These are phyloP conservation scores for Harmothoe impar DNA, from an alignment of 2,888 invertebrate genomes.

Conservation along the genomic window DNA sequence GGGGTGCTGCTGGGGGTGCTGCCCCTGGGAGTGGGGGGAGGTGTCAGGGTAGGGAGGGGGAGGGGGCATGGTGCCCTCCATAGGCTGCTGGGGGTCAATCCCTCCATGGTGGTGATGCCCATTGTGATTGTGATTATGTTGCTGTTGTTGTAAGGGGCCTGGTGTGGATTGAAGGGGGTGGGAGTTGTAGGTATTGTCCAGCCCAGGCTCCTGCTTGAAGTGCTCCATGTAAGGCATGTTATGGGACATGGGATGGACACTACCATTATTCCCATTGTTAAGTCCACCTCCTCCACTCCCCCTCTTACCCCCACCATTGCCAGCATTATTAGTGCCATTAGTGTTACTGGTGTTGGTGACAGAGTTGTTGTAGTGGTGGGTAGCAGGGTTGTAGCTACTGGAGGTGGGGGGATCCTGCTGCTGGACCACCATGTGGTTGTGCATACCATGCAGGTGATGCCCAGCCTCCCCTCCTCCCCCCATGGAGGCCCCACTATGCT, in stretches of 20 bases:
- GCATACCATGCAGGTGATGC: constrained; percentile 67
- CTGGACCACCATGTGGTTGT: constrained; percentile 78
- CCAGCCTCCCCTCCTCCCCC: constrained; percentile 74
- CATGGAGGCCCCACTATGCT: constrained; percentile 72
- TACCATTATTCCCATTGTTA: background rate
- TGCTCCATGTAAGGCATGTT: constrained; percentile 48
- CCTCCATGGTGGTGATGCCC: background rate
- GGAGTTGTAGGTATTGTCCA: background rate
- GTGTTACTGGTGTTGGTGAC: no score
- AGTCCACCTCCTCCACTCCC: background rate
- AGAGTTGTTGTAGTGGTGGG: background rate
- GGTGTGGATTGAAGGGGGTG: background rate
- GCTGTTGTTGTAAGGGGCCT: background rate
- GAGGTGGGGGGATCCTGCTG: constrained; percentile 65
- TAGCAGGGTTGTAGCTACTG: background rate
- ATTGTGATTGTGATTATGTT: background rate
- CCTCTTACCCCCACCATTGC: background rate
- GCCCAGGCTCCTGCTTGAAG: constrained; percentile 61
- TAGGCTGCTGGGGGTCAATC: constrained; percentile 54
- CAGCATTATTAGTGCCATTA: background rate
- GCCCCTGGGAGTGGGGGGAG: constrained; percentile 64
- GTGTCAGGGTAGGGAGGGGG: constrained; percentile 79
- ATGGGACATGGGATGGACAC: background rate
- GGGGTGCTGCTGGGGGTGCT: background rate
- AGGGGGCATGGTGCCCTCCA: constrained; percentile 73